Base-by-base conservation (phyloP, 2,888 invertebrate species). In the Coelopa pilipes region DNA sequence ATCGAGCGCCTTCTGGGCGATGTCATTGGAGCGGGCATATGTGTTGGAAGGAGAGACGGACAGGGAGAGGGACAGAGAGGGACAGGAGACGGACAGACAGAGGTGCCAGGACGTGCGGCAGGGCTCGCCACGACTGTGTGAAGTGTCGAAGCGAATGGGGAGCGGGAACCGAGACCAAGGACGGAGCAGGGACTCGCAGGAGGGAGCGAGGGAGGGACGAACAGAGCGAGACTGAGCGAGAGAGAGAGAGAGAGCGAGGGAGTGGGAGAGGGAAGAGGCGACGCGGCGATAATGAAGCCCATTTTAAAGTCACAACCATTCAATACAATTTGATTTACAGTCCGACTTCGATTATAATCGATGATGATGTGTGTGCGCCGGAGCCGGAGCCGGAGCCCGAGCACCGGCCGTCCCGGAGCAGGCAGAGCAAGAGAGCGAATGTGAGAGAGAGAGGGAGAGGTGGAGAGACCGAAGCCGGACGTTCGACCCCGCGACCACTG, bases 261-360 rank as follows among this genome's bases (percentile, higher is more conserved):
- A n/a, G n/a, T 9, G 66, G 46, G 15, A 69, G 12, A 57, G 19
- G 69, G 59, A 70, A 75, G 73, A 76, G 76, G 69, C 75, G 72
- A 73, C 49, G 84, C 82, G 55, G 84, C 82, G 84, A 84, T 84
- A 84, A 84, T 84, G 84, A 84, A 84, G 82, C 84, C 83, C 84
- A 84, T 83, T 84, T 84, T 84, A 84, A 84, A 84, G 84, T 84
- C 84, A 84, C 68, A 65, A 72, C 73, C 69, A 85, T 85, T 85
- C 82, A 86, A 86, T 84, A 80, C 84, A 83, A 85, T 86, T 85
- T 86, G 86, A 86, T 86, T 86, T 86, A 86, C 86, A 86, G 85
- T 85, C 86, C 85, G 83, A 83, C 83, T 84, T 86, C 83, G 86
- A 86, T 86, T 86, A 85, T 86, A 86, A 86, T 86, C 86, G 86